phyloP scores from a whole-genome alignment of 2,797 vertebrate species.

The Hyperoplus immaculatus region DNA sequence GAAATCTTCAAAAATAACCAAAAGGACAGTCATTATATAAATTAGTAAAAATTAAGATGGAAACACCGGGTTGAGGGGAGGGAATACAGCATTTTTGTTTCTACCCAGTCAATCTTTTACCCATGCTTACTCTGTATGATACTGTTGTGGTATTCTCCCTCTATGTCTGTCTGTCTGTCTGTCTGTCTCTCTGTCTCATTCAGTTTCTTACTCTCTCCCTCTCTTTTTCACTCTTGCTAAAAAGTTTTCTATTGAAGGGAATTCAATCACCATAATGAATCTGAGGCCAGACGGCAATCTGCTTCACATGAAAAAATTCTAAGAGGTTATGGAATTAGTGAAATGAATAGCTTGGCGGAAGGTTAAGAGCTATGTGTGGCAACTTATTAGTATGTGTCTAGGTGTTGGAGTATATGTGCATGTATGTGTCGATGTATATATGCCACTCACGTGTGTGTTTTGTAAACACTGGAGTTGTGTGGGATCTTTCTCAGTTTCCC shows the following conservation, averaged over 20 bases:
- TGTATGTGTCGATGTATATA: not conserved
- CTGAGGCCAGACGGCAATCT: slow-evolving; percentile 92
- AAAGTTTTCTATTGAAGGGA: slow-evolving; percentile 95
- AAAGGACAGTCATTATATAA: slow-evolving; percentile 79
- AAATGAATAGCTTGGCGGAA: slow-evolving; percentile 91
- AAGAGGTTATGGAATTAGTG: slow-evolving; percentile 96
- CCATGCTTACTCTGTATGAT: slow-evolving; percentile 69
- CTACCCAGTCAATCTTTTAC: slow-evolving; percentile 93
- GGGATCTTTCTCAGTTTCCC: slow-evolving; percentile 36
- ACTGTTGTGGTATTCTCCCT: no score
- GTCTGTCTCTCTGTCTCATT: not conserved
- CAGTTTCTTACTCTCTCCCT: slow-evolving; percentile 37
- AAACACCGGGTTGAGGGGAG: slow-evolving; percentile 53
- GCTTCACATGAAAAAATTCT: slow-evolving; percentile 94
- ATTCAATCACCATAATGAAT: slow-evolving; percentile 97
- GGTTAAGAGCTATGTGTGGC: slow-evolving; percentile 89
- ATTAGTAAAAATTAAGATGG: slow-evolving; percentile 59
- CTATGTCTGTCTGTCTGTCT: not conserved
- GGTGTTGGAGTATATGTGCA: slow-evolving; percentile 9
- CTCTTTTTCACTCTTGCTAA: slow-evolving; percentile 81
- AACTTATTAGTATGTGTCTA: slow-evolving; percentile 36
- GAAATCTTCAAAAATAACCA: slow-evolving; percentile 76
- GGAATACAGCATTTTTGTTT: slow-evolving; percentile 81
- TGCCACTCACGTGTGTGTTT: slow-evolving; percentile 12
- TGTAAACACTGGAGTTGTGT: slow-evolving; percentile 55